Evolutionary conservation across 2,797 vertebrate genomes (phyloP).

Genomic region (Avahi laniger): DNA sequence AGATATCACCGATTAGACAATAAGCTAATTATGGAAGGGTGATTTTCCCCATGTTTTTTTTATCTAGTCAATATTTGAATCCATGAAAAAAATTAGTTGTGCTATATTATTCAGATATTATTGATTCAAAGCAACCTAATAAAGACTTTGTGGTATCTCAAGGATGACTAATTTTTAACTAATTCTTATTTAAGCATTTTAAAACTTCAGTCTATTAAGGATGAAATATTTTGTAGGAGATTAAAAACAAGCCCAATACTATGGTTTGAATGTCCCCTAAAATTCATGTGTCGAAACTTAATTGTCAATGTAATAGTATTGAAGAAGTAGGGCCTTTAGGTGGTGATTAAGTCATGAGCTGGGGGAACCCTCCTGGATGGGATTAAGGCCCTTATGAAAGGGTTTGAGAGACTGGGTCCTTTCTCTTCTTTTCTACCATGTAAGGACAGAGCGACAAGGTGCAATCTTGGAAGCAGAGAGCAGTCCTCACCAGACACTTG

Average conservation of each 20-base stretch:
- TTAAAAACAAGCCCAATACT: not conserved
- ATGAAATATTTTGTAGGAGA: not conserved
- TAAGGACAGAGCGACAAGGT: no score
- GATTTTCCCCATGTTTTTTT: not conserved
- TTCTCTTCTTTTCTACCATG: not conserved
- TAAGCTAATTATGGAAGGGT: not conserved
- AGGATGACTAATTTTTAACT: not conserved
- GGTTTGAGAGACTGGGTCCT: accelerated
- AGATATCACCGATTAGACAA: not conserved
- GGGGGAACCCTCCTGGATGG: no score
- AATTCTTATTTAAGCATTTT: not conserved
- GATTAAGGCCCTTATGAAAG: not conserved
- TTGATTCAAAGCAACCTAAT: not conserved
- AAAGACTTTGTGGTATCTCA: not conserved
- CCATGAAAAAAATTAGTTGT: not conserved
- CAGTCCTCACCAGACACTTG: not conserved
- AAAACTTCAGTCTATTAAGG: not conserved
- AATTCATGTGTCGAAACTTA: not conserved
- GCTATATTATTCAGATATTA: not conserved
- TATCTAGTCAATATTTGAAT: not conserved
- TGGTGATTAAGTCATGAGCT: no score
- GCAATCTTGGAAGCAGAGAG: not conserved
- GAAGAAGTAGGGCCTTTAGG: not conserved
- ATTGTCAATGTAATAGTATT: not conserved
- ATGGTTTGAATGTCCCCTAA: no score